phyloP scores from a whole-genome alignment of 1,140 invertebrate species.

The Leptinotarsa texana region DNA sequence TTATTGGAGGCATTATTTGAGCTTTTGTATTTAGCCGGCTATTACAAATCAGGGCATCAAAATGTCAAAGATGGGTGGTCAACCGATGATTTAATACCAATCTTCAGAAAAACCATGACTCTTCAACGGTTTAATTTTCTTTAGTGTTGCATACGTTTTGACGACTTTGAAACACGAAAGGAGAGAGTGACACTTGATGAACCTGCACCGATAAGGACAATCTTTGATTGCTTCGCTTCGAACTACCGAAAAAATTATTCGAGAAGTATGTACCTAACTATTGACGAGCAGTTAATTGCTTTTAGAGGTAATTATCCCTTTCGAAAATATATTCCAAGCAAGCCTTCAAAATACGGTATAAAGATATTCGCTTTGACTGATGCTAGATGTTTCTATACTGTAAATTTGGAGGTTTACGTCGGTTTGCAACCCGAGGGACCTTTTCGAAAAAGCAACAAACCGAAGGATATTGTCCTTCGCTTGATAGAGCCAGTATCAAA shows the following conservation, averaged over 20 bases:
- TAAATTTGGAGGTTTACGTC: slow-evolving; percentile 50
- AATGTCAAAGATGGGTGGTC: too few species aligned
- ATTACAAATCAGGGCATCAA: too few species aligned
- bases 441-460: too few species aligned
- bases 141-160: too few species aligned
- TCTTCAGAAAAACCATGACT: too few species aligned
- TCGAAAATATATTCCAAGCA: too few species aligned
- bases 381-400: slow-evolving; percentile 24
- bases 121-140: too few species aligned
- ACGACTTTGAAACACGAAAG: too few species aligned
- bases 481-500: background rate
- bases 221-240: slow-evolving; percentile 47
- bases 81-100: too few species aligned
- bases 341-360: slow-evolving; percentile 43
- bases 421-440: slow-evolving; percentile 42
- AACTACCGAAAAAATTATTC: slow-evolving; percentile 38
- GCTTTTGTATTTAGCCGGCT: too few species aligned
- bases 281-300: slow-evolving; percentile 51
- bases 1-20: too few species aligned
- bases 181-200: background rate
- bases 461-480: too few species aligned
- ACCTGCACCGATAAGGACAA: slow-evolving; percentile 36
- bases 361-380: slow-evolving; percentile 42
- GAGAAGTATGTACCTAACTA: slow-evolving; percentile 44
- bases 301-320: slow-evolving; percentile 55